phyloP scores from a whole-genome alignment of 2,888 invertebrate species.

The Netelia virgata region DNA sequence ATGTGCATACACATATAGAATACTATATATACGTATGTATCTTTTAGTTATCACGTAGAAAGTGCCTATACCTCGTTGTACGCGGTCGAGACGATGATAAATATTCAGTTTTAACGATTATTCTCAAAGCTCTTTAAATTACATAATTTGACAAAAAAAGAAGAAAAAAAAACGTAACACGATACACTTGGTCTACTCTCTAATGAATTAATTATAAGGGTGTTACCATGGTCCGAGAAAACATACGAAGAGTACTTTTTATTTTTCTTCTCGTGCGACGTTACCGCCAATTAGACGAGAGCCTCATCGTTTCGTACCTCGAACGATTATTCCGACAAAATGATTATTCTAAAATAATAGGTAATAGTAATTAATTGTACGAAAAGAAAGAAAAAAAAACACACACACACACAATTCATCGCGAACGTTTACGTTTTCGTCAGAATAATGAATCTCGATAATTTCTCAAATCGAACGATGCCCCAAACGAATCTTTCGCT shows the following conservation, averaged over 20 bases:
- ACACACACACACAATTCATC: not conserved
- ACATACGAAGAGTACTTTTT: conserved; percentile 45
- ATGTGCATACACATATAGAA: conserved; percentile 14
- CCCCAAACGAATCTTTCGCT: not conserved
- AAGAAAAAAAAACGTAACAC: conserved; percentile 7
- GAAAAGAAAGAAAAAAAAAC: not conserved
- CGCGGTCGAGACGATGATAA: conserved; percentile 52
- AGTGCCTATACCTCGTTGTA: conserved; percentile 81
- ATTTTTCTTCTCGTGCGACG: conserved; percentile 7
- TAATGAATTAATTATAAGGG: conserved; percentile 64
- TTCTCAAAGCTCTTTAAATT: conserved; percentile 33
- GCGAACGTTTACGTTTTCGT: no score
- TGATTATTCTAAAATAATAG: not conserved
- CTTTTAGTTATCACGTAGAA: conserved; percentile 78
- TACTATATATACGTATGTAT: conserved; percentile 47
- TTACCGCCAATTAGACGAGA: conserved; percentile 12
- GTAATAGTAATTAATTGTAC: not conserved
- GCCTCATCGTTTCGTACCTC: conserved; percentile 45
- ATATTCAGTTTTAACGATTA: conserved; percentile 33
- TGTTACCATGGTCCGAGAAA: conserved; percentile 76
- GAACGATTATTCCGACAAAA: conserved; percentile 25
- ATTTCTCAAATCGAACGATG: not conserved
- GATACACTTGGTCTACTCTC: conserved; percentile 70
- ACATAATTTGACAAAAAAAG: not conserved
- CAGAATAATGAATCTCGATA: not conserved